Conservation (phyloP, 2,797 vertebrate genomes). For the Lemur catta region DNA sequence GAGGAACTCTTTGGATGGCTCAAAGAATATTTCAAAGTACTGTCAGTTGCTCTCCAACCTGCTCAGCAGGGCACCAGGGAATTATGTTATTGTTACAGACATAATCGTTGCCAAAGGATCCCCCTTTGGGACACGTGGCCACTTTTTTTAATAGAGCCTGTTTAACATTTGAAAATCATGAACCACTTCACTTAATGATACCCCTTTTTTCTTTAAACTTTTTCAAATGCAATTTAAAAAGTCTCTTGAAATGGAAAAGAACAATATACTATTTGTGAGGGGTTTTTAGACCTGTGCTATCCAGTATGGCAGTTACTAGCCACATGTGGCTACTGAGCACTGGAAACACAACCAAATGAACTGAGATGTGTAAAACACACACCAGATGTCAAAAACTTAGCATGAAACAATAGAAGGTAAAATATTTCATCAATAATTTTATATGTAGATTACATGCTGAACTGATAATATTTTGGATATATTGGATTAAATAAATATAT, state of each 20-base stretch:
- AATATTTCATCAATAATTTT: neutral
- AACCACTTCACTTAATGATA: neutral
- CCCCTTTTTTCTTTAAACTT: neutral
- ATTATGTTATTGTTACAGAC: neutral
- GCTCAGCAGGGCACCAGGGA: neutral
- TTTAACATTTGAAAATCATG: conserved; percentile 37
- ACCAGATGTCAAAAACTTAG: neutral
- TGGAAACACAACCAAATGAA: neutral
- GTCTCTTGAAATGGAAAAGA: conserved; percentile 21
- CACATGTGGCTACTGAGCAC: neutral
- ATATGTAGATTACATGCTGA: neutral
- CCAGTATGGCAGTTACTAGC: neutral
- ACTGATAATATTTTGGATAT: conserved; percentile 4
- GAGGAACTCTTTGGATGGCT: neutral
- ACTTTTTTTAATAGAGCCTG: neutral
- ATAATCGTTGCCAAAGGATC: neutral
- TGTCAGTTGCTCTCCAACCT: neutral
- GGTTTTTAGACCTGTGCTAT: neutral
- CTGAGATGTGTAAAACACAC: neutral
- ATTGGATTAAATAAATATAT: neutral
- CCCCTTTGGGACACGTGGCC: neutral
- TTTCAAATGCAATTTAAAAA: conserved; percentile 20
- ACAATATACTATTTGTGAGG: neutral
- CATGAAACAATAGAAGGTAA: neutral
- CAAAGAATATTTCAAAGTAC: conserved; percentile 30